These are phyloP conservation scores for Ammodramus savannarum DNA, from an alignment of 2,113 vertebrate genomes.

Conservation along the genomic window DNA sequence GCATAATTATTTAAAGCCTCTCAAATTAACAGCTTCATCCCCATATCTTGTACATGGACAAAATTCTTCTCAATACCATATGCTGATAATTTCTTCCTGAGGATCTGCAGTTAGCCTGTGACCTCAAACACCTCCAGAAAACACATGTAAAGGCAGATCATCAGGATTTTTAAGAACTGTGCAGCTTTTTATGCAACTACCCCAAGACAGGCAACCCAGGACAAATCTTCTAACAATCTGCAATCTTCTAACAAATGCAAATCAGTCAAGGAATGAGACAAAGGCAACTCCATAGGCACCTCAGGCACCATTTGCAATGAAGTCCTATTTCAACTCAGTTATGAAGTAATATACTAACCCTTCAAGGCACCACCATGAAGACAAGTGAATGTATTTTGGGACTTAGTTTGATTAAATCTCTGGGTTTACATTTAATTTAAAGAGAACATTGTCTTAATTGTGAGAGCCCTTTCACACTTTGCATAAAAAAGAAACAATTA, in stretches of 20 bases:
- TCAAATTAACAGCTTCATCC: background rate
- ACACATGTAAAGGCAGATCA: background rate
- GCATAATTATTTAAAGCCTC: background rate
- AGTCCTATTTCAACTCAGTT: background rate
- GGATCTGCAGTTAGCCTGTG: background rate
- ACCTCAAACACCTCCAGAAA: background rate
- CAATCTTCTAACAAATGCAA: background rate
- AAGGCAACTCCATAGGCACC: background rate
- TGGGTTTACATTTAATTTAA: conserved; percentile 36
- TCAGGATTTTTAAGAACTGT: background rate
- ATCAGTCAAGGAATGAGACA: background rate
- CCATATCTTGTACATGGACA: background rate
- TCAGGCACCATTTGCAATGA: background rate
- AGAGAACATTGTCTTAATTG: conserved; percentile 21
- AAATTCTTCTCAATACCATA: background rate
- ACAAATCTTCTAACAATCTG: background rate
- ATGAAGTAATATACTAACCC: background rate
- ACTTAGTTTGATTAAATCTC: background rate
- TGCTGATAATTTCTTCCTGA: background rate
- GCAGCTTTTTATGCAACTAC: background rate
- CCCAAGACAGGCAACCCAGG: background rate
- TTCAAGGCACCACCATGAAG: background rate
- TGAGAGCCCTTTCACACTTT: conserved; percentile 1
- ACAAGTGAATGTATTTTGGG: background rate
- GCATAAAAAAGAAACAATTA: conserved; percentile 45